A percentile compares a stretch with the other conserved stretches of the same genome.
These are phyloP conservation scores for Callipepla squamata DNA, from an alignment of 2,113 vertebrate species.

Conservation along the genomic window DNA sequence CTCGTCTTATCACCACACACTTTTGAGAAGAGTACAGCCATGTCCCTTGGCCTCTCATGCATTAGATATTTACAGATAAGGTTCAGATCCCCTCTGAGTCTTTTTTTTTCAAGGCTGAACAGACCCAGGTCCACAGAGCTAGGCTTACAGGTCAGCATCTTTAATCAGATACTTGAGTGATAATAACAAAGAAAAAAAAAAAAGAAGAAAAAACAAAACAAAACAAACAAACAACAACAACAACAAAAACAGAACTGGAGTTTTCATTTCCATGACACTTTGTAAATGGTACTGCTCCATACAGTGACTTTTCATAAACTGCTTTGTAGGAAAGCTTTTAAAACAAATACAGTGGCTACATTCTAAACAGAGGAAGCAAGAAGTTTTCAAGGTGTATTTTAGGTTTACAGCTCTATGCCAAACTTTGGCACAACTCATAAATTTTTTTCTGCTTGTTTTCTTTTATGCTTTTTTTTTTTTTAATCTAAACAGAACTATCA, in stretches of 20 bases:
- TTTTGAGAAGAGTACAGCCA: no score
- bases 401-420: conserved; percentile 1
- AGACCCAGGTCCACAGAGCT: background rate
- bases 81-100: no score
- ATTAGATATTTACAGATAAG: no score
- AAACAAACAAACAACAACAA: no score
- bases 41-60: no score
- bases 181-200: background rate
- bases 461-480: background rate
- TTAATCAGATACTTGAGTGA: conserved; percentile 18
- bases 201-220: background rate
- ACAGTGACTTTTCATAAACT: background rate
- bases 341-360: background rate
- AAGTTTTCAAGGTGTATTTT: conserved; percentile 3
- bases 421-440: background rate
- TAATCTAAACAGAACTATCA: background rate
- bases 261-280: conserved; percentile 61
- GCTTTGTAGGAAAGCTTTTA: conserved; percentile 45
- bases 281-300: conserved; percentile 53
- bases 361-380: conserved; percentile 30
- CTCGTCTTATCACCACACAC: no score
- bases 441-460: background rate
- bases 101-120: no score
- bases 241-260: background rate
- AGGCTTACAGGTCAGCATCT: background rate